Conservation (phyloP, 2,888 invertebrate genomes). For the Therioaphis trifolii region DNA sequence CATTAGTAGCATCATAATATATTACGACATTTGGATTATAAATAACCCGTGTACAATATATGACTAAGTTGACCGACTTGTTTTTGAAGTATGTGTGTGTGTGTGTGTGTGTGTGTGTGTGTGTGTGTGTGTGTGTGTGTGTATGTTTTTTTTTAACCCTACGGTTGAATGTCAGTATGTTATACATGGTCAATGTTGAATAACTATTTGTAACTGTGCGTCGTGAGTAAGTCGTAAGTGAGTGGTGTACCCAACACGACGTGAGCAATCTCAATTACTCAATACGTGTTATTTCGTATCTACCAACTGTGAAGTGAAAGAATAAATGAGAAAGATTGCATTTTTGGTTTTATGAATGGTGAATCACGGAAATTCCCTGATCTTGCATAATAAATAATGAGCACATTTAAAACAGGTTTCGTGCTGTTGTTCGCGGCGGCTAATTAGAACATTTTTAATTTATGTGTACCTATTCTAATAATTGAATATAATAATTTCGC, state of each 20-base stretch:
- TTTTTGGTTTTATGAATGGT: background rate
- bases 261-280: background rate
- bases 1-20: too few species aligned
- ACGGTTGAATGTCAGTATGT: background rate
- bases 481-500: too few species aligned
- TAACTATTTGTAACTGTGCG: too few species aligned
- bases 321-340: conserved; percentile 2
- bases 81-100: background rate
- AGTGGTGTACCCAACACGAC: too few species aligned
- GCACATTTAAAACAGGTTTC: background rate
- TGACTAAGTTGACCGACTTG: background rate
- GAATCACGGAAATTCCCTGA: conserved; percentile 34
- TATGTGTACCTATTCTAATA: too few species aligned
- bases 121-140: too few species aligned
- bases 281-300: background rate
- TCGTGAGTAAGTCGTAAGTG: too few species aligned
- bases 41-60: background rate
- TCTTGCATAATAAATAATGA: background rate
- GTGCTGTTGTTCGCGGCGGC: background rate
- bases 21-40: too few species aligned
- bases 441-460: background rate
- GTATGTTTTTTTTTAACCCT: background rate
- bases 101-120: too few species aligned
- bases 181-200: background rate
- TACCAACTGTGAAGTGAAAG: background rate